These are phyloP conservation scores for Leptopilina syphax DNA, from an alignment of 2,888 invertebrate genomes.

Conservation along the genomic window DNA sequence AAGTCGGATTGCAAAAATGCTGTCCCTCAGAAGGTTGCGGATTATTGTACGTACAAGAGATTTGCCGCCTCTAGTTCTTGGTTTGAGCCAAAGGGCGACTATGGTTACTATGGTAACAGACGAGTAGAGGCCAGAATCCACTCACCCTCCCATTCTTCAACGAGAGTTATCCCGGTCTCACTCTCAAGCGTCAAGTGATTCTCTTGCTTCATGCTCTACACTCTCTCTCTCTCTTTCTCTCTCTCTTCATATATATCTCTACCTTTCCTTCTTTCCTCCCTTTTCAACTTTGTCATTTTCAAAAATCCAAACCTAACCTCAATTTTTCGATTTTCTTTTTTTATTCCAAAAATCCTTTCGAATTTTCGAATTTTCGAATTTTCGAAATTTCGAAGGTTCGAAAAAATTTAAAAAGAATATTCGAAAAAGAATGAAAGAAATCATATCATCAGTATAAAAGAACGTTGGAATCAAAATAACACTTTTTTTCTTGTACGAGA, in stretches of 20 bases:
- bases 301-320: no score
- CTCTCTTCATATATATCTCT: conserved; percentile 35
- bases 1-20: conserved; percentile 67
- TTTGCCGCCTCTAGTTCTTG: conserved; percentile 71
- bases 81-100: conserved; percentile 67
- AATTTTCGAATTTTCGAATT: no score
- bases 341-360: no score
- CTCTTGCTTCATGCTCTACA: conserved; percentile 60
- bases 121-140: conserved; percentile 67
- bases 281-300: background rate
- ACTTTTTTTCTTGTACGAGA: conserved; percentile 42
- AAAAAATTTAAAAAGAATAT: no score
- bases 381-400: no score
- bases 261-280: conserved; percentile 42
- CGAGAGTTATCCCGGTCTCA: conserved; percentile 64
- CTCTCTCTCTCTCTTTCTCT: conserved; percentile 50
- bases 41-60: conserved; percentile 74
- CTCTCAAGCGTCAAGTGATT: conserved; percentile 69
- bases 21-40: conserved; percentile 62
- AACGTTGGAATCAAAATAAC: conserved; percentile 20
- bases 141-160: conserved; percentile 63
- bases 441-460: background rate
- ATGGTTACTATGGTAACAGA: conserved; percentile 73
- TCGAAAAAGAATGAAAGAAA: no score
- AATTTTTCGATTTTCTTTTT: no score